These are phyloP conservation scores for Halocynthia aurantium DNA, from an alignment of 23 tunicate species.

Conservation along the genomic window DNA sequence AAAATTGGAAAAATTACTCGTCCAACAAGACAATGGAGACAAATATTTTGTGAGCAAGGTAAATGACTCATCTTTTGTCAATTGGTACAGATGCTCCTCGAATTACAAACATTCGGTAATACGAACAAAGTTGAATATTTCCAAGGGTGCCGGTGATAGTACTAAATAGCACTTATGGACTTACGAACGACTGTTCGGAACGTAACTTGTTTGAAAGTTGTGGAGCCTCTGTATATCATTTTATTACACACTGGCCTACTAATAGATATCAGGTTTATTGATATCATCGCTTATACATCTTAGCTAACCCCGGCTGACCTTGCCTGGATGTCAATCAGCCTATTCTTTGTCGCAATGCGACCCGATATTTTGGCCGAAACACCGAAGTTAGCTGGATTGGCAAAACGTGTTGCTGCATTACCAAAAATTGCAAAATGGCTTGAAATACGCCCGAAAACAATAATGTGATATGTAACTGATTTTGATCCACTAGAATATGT, in stretches of 20 bases:
- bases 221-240: too few relatives aligned
- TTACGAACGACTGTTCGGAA: too few relatives aligned
- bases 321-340: neutral
- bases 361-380: neutral
- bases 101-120: too few relatives aligned
- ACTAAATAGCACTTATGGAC: too few relatives aligned
- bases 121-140: too few relatives aligned
- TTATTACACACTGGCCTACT: too few relatives aligned
- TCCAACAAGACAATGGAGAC: neutral
- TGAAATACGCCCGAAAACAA: constrained; percentile 27
- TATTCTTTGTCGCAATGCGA: neutral
- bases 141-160: too few relatives aligned
- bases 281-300: neutral
- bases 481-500: too few relatives aligned
- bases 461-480: neutral
- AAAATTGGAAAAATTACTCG: neutral
- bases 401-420: constrained; percentile 9
- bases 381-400: neutral
- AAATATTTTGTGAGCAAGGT: constrained; percentile 8
- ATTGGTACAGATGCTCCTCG: too few relatives aligned
- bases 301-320: constrained; percentile 1
- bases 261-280: too few relatives aligned
- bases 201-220: too few relatives aligned
- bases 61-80: neutral
- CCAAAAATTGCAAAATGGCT: constrained; percentile 46